These are phyloP conservation scores for Glyphotaelius pellucidus DNA, from an alignment of 2,888 invertebrate species.

Conservation along the genomic window DNA sequence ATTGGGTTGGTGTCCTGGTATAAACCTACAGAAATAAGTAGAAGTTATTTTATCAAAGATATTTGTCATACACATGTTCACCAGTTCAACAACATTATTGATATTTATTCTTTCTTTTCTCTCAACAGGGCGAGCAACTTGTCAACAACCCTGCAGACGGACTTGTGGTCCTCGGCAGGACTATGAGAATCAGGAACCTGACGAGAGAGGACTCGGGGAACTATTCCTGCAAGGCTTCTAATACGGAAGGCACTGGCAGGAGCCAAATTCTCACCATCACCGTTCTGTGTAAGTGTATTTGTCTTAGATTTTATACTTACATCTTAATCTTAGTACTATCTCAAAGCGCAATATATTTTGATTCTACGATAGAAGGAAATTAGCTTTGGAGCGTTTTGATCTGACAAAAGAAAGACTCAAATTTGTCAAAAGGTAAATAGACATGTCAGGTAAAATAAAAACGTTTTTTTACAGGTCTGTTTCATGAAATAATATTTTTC, in stretches of 20 bases:
- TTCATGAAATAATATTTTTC: no score
- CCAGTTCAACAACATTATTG: background rate
- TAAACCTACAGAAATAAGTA: background rate
- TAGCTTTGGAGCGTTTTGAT: background rate
- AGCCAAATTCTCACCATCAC: slow-evolving; percentile 85
- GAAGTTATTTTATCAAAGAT: background rate
- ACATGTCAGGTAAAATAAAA: background rate
- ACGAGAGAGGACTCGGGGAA: slow-evolving; percentile 85
- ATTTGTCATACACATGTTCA: background rate
- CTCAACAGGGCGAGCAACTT: slow-evolving; percentile 79
- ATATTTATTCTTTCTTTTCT: background rate
- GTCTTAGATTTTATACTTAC: background rate
- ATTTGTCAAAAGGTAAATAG: background rate
- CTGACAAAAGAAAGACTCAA: background rate
- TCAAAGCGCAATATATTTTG: no score
- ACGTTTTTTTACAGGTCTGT: no score
- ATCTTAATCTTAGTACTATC: no score
- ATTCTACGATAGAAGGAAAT: no score
- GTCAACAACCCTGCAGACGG: slow-evolving; percentile 83
- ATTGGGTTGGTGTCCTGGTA: no score
- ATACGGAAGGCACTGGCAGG: slow-evolving; percentile 87
- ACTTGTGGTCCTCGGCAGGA: slow-evolving; percentile 81
- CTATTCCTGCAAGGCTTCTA: slow-evolving; percentile 89
- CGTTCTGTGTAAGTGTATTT: slow-evolving; percentile 86
- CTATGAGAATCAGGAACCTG: slow-evolving; percentile 82